A percentile compares a stretch with the other conserved stretches of the same genome.
Evolutionary conservation across 2,888 invertebrate species (phyloP).

Genomic region (Meandrusa payeni): DNA sequence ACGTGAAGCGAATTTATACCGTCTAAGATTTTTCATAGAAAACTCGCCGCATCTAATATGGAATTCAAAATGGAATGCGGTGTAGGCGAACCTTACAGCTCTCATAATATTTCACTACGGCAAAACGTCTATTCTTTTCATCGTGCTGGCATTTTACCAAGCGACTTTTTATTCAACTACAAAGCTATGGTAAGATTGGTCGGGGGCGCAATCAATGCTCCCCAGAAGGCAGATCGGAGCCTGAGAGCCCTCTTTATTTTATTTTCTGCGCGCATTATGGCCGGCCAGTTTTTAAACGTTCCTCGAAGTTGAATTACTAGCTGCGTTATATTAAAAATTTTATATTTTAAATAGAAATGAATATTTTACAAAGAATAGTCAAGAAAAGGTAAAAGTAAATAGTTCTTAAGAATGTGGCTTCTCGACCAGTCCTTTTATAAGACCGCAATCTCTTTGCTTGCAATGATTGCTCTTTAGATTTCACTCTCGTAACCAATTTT

Average conservation of each 20-base stretch:
- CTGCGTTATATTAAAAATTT: constrained; percentile 33
- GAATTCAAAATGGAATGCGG: constrained; percentile 30
- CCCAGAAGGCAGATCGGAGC: constrained; percentile 53
- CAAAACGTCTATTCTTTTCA: constrained; percentile 62
- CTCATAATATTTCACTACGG: constrained; percentile 59
- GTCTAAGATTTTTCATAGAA: constrained; percentile 6
- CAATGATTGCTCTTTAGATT: too few species aligned
- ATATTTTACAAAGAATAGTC: constrained; percentile 10
- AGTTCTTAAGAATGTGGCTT: too few species aligned
- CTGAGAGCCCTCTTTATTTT: constrained; percentile 53
- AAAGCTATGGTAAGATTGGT: constrained; percentile 50
- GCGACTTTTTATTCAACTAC: constrained; percentile 68
- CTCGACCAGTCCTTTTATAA: too few species aligned
- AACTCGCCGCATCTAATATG: constrained; percentile 11
- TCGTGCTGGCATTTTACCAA: constrained; percentile 72
- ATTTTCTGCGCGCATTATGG: constrained; percentile 51
- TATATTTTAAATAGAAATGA: constrained; percentile 28
- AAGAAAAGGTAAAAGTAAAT: too few species aligned
- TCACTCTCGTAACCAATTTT: too few species aligned
- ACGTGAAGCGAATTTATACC: constrained; percentile 2
- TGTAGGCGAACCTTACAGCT: constrained; percentile 43
- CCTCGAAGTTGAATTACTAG: constrained; percentile 39
- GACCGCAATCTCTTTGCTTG: too few species aligned
- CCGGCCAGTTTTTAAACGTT: constrained; percentile 49
- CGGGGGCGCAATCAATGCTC: constrained; percentile 68